phyloP scores from a whole-genome alignment of 1,140 invertebrate species.

The Riptortus pedestris region DNA sequence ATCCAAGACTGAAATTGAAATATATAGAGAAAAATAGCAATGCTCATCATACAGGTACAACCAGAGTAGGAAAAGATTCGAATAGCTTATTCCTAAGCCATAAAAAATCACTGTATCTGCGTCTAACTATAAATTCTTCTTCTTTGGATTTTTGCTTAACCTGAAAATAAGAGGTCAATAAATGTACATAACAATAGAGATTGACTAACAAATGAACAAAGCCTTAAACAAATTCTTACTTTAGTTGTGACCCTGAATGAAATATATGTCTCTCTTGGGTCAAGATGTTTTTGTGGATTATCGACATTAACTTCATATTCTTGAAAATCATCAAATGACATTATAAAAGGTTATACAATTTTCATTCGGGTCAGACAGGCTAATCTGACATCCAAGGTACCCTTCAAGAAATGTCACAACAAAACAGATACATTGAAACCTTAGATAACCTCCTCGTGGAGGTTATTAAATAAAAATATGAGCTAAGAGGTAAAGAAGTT shows the following conservation, averaged over 20 bases:
- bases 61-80: constrained; percentile 53
- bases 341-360: too few species aligned
- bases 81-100: constrained; percentile 58
- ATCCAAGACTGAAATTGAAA: constrained; percentile 15
- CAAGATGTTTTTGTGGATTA: constrained; percentile 66
- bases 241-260: constrained; percentile 56
- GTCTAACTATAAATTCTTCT: constrained; percentile 54
- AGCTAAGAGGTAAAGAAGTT: too few species aligned
- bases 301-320: constrained; percentile 61
- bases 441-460: too few species aligned
- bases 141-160: constrained; percentile 53
- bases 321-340: constrained; percentile 29
- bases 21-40: neutral
- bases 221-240: constrained; percentile 27
- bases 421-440: too few species aligned
- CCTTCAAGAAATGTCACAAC: too few species aligned
- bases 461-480: too few species aligned
- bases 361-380: too few species aligned
- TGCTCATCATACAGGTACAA: constrained; percentile 48
- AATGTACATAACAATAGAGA: neutral
- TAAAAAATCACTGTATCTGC: constrained; percentile 66
- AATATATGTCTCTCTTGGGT: constrained; percentile 63
- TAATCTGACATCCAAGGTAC: too few species aligned
- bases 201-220: too few species aligned
- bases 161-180: constrained; percentile 35